phyloP scores from a whole-genome alignment of 1,140 invertebrate species.

The Cotesia vestalis region DNA sequence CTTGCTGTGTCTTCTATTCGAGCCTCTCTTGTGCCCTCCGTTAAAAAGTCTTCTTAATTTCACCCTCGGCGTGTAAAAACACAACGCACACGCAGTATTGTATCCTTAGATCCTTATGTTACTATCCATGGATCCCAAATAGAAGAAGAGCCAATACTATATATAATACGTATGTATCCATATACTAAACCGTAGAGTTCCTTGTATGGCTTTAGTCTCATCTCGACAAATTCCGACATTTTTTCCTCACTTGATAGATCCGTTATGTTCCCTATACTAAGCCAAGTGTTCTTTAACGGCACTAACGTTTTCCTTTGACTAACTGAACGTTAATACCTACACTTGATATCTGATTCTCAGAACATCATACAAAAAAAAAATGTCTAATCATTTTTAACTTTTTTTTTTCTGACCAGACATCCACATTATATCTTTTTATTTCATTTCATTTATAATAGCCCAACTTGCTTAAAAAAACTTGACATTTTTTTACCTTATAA shows the following conservation, averaged over 20 bases:
- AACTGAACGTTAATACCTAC: not conserved
- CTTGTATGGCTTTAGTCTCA: slow-evolving; percentile 14
- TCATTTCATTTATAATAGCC: not conserved
- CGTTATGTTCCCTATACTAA: not conserved
- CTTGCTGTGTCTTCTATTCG: slow-evolving; percentile 21
- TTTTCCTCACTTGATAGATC: slow-evolving; percentile 12
- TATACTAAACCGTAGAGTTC: not conserved
- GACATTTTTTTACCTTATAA: not conserved
- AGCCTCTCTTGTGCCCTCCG: slow-evolving; percentile 18
- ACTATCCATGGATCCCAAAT: not conserved
- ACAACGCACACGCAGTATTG: slow-evolving; percentile 16
- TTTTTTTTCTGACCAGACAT: not conserved
- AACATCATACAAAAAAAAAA: slow-evolving; percentile 11
- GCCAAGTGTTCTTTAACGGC: slow-evolving; percentile 21
- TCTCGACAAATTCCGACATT: not conserved
- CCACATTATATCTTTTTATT: not conserved
- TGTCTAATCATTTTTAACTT: not conserved
- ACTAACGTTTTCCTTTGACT: slow-evolving; percentile 19
- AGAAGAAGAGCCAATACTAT: not conserved
- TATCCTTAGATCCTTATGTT: slow-evolving; percentile 7
- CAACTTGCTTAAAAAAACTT: not conserved
- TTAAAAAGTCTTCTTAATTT: slow-evolving; percentile 33
- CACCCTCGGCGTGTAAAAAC: slow-evolving; percentile 35
- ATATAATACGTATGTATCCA: not conserved
- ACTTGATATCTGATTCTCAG: slow-evolving; percentile 15